Base-by-base conservation (phyloP, 2,888 invertebrate species). In the Chesias legatella region DNA sequence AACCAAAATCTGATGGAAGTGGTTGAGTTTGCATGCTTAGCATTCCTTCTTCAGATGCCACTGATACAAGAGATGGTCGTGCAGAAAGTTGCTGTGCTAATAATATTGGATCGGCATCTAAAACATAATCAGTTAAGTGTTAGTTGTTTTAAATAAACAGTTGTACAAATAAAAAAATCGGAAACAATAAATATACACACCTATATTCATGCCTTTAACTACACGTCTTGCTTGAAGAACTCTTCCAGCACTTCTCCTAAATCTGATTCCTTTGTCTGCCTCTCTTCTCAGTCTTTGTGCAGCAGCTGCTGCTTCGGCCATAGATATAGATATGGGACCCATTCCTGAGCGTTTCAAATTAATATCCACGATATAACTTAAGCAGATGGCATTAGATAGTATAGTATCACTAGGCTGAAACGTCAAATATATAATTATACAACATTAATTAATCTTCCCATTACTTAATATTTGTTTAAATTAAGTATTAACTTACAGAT, bases 261-360 rank as follows among this genome's bases (percentile, higher is more conserved):
- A 88, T 57, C 81, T 52, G 29, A 86, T 75, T 48, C 88, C 88
- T 41, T 78, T 84, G 59, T 88, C 88, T 13, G 82, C 80, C 58
- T 88, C 88, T 53, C 84, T 71, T 57, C 84, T 67, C 7, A 88
- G 54, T 36, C 80, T 74, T 58, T 88, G 88, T 32, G 79, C 73
- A 10, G 88, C 79, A 32, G 86, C 85, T 29, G 88, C 84, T 17
- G 86, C 73, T 66, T 88, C 88, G 31, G 84, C 85, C 46, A 88
- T 67, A 7, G 84, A 76, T 72, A 81, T 79, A 7, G 88, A 67
- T 33, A 72, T 67, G 5, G 82, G 65, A 11, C 79, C 64, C 88
- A 88, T 88, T n/a, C 88, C 88, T 24, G 86, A 85, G 51, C 88
- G 63, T 63, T 79, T 85, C 9, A 88, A 66, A 59, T 88, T 88